Base-by-base conservation (phyloP, 2,797 vertebrate genomes). In the Astyanax mexicanus region DNA sequence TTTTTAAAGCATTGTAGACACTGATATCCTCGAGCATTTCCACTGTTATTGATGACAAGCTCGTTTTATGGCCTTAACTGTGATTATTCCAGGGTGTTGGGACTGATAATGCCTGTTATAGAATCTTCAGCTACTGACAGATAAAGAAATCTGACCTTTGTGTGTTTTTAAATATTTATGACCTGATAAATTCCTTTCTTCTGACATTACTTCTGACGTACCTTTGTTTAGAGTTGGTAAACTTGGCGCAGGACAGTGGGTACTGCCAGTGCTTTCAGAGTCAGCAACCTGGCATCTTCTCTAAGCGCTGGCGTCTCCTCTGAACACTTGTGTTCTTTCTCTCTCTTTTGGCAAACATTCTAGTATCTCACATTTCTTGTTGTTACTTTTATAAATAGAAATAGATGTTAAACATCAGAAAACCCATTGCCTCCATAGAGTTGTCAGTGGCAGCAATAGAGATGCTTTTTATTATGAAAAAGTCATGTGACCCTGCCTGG, bases 231-330 rank as follows among this genome's bases (percentile, higher is more conserved):
- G 51, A 25, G 27, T 35, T 51, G 42, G n/a, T n/a, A 61, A 29
- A 60, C 7, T 45, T 38, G 64, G n/a, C 51, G 7, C 55, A 69
- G 68, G 51, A 52, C 32, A 15, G 55, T 47, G 4, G 11, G 35
- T 81, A 49, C 58, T 42, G 65, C 71, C 65, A 57, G 38, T 13
- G 17, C 40, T 25, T 72, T 27, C 19, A 23, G 55, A 62, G 60
- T 52, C 44, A 66, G 29, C 58, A 69, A 47, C 25, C 60, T 77
- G 74, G 67, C 70, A 70, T 77, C 38, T 61, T 37, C 42, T 72
- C 29, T 37, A 1, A 17, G 60, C 61, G 17, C 51, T 61, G 69
- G 61, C 65, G 40, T 74, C 38, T 61, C 37, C 42, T 72, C 29
- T 37, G 1, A 17, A 60, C 61, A 17, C 51, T 61, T 69, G 61